phyloP scores from a whole-genome alignment of 2,113 vertebrate genomes.

The Periophthalmus modestus region DNA sequence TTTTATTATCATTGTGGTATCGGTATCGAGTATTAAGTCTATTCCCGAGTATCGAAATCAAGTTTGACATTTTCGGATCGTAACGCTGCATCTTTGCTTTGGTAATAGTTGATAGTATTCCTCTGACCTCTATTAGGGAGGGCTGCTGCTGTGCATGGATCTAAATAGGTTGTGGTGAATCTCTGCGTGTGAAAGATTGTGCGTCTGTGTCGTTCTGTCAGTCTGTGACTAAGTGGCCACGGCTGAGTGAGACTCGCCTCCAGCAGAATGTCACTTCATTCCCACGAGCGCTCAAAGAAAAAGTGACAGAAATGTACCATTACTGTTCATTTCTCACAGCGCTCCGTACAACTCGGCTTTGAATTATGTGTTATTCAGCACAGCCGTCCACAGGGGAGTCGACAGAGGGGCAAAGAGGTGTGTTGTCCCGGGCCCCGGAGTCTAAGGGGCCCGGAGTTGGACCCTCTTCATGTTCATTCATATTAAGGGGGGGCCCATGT shows the following conservation, averaged over 20 bases:
- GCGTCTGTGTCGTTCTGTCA: background rate
- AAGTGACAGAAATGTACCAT: background rate
- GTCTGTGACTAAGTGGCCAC: constrained; percentile 4
- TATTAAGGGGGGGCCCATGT: too few relatives aligned
- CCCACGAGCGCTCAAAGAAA: background rate
- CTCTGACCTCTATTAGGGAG: background rate
- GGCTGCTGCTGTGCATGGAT: background rate
- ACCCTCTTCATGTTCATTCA: too few relatives aligned
- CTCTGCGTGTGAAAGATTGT: background rate
- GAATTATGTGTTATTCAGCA: background rate
- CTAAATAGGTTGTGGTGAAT: background rate
- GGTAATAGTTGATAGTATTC: background rate
- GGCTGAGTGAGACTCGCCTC: background rate
- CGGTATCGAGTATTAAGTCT: too few relatives aligned
- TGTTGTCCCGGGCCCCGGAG: too few relatives aligned
- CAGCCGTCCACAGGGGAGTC: too few relatives aligned
- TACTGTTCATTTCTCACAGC: background rate
- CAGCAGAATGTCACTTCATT: background rate
- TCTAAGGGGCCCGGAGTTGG: too few relatives aligned
- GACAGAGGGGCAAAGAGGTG: too few relatives aligned
- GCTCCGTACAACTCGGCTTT: background rate
- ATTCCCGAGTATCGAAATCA: too few relatives aligned
- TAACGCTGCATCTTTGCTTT: too few relatives aligned
- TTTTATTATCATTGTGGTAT: too few relatives aligned
- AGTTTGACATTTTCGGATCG: too few relatives aligned